These are phyloP conservation scores for Nothocercus julius DNA, from an alignment of 2,113 vertebrate species.

Conservation along the genomic window DNA sequence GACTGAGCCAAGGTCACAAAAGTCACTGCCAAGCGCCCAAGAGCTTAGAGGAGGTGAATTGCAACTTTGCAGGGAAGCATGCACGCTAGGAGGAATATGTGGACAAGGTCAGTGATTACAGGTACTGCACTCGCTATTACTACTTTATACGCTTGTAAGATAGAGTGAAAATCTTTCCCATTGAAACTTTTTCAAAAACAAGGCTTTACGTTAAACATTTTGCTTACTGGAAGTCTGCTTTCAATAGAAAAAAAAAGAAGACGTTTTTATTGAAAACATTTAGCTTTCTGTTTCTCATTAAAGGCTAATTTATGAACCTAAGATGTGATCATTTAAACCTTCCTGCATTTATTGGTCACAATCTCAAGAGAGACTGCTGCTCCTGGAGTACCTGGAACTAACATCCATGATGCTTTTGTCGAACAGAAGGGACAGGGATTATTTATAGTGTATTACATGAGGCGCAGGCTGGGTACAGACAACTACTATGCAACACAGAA, in stretches of 20 bases:
- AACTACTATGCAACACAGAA: accelerated
- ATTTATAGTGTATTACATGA: accelerated
- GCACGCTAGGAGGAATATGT: accelerated
- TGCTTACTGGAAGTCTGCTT: background rate
- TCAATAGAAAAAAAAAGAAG: background rate
- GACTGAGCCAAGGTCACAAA: background rate
- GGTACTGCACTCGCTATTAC: background rate
- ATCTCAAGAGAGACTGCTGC: background rate
- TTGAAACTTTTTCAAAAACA: background rate
- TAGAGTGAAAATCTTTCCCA: background rate
- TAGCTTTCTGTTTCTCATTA: background rate
- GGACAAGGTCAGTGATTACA: background rate
- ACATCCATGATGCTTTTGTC: background rate
- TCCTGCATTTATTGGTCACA: background rate
- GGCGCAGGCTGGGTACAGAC: background rate
- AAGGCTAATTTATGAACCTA: background rate
- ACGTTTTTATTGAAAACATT: background rate
- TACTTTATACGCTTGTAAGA: background rate
- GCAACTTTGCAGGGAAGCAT: background rate
- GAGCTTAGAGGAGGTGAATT: background rate
- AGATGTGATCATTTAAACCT: background rate
- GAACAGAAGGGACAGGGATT: background rate
- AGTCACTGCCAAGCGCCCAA: background rate
- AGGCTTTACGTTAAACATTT: background rate
- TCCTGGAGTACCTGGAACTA: background rate